phyloP scores from a whole-genome alignment of 2,888 invertebrate genomes.

The Volucella inanis region DNA sequence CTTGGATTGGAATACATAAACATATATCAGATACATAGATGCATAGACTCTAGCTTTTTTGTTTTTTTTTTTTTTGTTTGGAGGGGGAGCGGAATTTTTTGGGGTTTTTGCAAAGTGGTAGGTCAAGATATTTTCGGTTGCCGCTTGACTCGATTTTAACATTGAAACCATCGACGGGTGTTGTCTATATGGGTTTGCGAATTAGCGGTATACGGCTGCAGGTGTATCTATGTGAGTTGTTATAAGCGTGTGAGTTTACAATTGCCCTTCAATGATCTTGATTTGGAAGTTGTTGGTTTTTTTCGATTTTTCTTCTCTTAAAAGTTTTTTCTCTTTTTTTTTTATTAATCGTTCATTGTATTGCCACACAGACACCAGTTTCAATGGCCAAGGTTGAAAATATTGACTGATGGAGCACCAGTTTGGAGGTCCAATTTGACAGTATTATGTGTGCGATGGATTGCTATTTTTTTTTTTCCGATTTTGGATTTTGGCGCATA shows the following conservation, averaged over 20 bases:
- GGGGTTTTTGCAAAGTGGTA: slow-evolving; percentile 70
- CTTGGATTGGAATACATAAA: not conserved
- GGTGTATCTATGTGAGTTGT: slow-evolving; percentile 35
- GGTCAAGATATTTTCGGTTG: slow-evolving; percentile 70
- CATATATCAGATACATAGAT: slow-evolving; percentile 32
- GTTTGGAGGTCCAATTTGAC: slow-evolving; percentile 70
- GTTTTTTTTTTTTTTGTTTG: slow-evolving; percentile 23
- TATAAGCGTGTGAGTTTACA: slow-evolving; percentile 47
- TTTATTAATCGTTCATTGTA: slow-evolving; percentile 32
- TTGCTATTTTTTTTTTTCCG: slow-evolving; percentile 13
- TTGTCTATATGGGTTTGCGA: slow-evolving; percentile 60
- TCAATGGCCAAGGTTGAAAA: slow-evolving; percentile 73
- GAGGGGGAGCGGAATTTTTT: too few relatives aligned
- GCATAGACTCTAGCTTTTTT: slow-evolving; percentile 18
- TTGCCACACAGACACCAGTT: slow-evolving; percentile 68
- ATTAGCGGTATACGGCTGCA: slow-evolving; percentile 48
- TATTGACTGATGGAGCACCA: slow-evolving; percentile 74
- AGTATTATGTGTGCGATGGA: slow-evolving; percentile 37
- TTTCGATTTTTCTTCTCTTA: slow-evolving; percentile 33
- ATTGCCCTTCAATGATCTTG: slow-evolving; percentile 74
- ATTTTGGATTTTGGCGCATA: not conserved
- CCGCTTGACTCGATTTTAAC: slow-evolving; percentile 66
- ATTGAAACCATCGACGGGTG: slow-evolving; percentile 56
- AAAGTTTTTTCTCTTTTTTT: slow-evolving; percentile 20
- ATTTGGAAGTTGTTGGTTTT: slow-evolving; percentile 57